Evolutionary conservation across 1,140 invertebrate genomes (phyloP).

Genomic region (Drosophila sulfurigaster): DNA sequence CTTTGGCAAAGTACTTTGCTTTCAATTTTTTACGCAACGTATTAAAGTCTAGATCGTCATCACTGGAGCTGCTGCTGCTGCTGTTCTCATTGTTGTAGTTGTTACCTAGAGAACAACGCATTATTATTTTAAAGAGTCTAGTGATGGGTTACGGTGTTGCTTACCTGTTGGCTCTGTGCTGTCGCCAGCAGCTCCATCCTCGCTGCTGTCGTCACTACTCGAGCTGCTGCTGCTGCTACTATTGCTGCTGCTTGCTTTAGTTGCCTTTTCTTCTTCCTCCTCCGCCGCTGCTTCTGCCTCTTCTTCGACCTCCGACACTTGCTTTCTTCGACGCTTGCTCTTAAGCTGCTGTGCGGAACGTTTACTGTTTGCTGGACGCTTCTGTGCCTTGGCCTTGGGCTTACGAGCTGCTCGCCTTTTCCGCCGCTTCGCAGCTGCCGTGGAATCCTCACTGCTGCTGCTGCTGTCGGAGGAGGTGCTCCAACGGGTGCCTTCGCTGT

Average conservation of each 20-base stretch:
- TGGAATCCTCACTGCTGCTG: conserved; percentile 33
- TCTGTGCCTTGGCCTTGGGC: conserved; percentile 21
- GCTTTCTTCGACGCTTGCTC: conserved; percentile 45
- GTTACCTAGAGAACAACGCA: conserved; percentile 3
- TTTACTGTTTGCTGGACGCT: conserved; percentile 19
- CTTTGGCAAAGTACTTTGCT: conserved; percentile 23
- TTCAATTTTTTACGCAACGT: conserved; percentile 53
- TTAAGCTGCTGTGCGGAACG: conserved; percentile 2
- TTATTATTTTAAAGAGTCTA: neutral
- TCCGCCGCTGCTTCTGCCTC: neutral
- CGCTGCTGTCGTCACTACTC: conserved; percentile 25
- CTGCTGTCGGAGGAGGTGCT: conserved; percentile 26
- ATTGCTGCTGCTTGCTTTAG: conserved; percentile 28
- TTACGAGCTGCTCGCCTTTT: conserved; percentile 41
- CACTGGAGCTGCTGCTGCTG: conserved; percentile 35
- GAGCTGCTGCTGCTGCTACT: conserved; percentile 42
- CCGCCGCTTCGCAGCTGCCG: neutral
- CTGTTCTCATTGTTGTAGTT: conserved; percentile 10
- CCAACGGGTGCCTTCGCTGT: conserved; percentile 29
- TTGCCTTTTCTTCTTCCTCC: conserved; percentile 26
- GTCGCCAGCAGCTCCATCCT: neutral
- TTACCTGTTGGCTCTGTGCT: conserved; percentile 20
- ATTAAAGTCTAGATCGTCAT: conserved; percentile 54
- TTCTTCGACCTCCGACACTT: neutral
- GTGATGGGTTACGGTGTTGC: neutral